Evolutionary conservation across 2,113 vertebrate species (phyloP), one percentile per base, ranked within the genome.

Genomic region (Guaruba guarouba): DNA sequence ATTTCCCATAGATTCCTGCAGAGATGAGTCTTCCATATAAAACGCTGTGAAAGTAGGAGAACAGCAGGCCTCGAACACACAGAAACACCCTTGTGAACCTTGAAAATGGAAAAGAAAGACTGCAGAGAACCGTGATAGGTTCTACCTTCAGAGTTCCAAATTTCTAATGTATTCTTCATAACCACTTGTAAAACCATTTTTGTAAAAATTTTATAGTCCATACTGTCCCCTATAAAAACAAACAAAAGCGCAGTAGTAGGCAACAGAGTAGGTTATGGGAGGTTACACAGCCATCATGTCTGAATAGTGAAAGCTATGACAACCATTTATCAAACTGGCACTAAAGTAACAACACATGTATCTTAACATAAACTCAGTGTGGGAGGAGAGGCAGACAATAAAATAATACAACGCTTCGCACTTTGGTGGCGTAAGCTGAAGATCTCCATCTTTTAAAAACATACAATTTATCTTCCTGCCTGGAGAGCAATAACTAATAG

Each of bases 301-400:
- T 68, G 80, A 94, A 84, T 29, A 90, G 52, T 94, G 62, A 94
- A 88, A 97, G 64, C 76, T 93, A 69, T 67, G 86, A 90, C 90
- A 92, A 18, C 64, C 44, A 69, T 96, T 92, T 93, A 86, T 88
- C 92, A 94, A 92, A 69, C 41, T 73, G 66, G 69, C 69, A 71
- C 29, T 84, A 62, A 91, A 92, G 84, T 89, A 95, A 96, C 70
- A 90, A 68, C 48, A 78, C 52, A 88, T 84, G 44, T 16, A 88
- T 92, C 86, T 90, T 94, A 75, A 59, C 69, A 82, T 52, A 94
- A 94, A 93, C 6, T 23, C 52, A 88, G 73, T 57, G 69, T 93
- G 55, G 76, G 76, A 90, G 61, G 63, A 79, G 86, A 92, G 48
- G 55, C n/a, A 95, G 69, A 84, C 66, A 57, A 92, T 68, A 88